Conservation (phyloP, 1,140 invertebrate genomes). For the Drosophila jambulina region DNA sequence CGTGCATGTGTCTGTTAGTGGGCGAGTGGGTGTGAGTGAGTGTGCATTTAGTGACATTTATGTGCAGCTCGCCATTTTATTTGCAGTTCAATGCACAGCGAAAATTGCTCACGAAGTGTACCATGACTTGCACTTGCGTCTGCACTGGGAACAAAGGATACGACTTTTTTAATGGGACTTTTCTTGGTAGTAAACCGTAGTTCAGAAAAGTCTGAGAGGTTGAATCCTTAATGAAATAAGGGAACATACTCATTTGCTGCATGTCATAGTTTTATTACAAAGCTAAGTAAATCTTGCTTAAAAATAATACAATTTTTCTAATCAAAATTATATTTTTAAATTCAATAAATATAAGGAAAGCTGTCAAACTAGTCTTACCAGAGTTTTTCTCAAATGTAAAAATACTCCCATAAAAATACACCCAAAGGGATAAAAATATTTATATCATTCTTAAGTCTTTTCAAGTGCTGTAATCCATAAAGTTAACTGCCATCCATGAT, state of each 20-base stretch:
- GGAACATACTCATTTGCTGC: not conserved
- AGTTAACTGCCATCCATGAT: not conserved
- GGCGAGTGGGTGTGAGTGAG: constrained; percentile 31
- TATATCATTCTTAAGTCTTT: not conserved
- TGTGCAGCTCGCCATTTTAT: constrained; percentile 76
- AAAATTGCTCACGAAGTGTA: constrained; percentile 77
- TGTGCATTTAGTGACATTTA: constrained; percentile 79
- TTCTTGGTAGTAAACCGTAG: too few relatives aligned
- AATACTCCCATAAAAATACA: not conserved
- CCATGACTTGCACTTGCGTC: constrained; percentile 67
- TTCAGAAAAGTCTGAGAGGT: not conserved
- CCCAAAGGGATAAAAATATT: not conserved
- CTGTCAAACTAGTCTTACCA: not conserved
- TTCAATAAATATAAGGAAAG: too few relatives aligned
- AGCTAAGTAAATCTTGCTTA: too few relatives aligned
- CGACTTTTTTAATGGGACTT: too few relatives aligned
- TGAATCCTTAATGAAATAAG: not conserved
- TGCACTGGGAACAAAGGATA: constrained; percentile 31
- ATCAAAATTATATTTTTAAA: not conserved
- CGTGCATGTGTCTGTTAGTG: constrained; percentile 9
- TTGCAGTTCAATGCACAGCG: constrained; percentile 77
- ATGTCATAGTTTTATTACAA: too few relatives aligned
- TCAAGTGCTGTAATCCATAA: not conserved
- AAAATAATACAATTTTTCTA: not conserved
- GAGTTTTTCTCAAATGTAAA: not conserved